Base-by-base conservation (phyloP, 2,113 vertebrate genomes). In the Irena cyanogastra region DNA sequence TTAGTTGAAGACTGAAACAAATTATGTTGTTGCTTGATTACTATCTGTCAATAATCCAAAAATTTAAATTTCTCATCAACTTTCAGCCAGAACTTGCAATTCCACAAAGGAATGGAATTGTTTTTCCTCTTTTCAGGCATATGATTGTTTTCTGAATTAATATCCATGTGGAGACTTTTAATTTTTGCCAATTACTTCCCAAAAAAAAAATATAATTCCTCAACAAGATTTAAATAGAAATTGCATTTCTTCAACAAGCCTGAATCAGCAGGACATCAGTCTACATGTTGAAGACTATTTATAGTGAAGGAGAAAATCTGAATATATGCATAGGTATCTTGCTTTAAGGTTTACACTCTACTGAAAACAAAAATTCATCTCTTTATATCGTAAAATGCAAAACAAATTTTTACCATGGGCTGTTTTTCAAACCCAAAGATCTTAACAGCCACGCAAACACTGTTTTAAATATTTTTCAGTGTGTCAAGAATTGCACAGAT, bases 161-260 rank as follows among this genome's bases (percentile, higher is more conserved):
- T 78, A 71, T 54, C 33, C 49, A 79, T 30, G 9, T 53, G 52
- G 16, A 24, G 7, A 89, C 19, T 64, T 79, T 45, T 75, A 70
- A 44, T 56, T 92, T 83, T 88, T 93, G 50, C 45, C 74, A 94
- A 88, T 83, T 59, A 74, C 16, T 81, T 92, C 17, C 30, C n/a
- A 0, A 2, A 31, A 92, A 92, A 80, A 50, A 4, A 27, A 53
- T 70, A 24, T 70, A 66, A 88, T 81, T 89, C 56, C 26, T 64
- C 56, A 81, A 66, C 7, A n/a, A 92, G 56, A 75, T 88, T 93
- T 93, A 94, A 81, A 90, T 71, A 93, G 60, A 92, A 92, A 90
- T 50, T 65, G 50, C n/a, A 50, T 90, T 94, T 92, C 50, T 96
- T 93, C 59, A 83, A 60, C 47, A 75, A 91, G 68, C 33, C 57